phyloP scores from a whole-genome alignment of 2,113 vertebrate species.

The Tyto alba region DNA sequence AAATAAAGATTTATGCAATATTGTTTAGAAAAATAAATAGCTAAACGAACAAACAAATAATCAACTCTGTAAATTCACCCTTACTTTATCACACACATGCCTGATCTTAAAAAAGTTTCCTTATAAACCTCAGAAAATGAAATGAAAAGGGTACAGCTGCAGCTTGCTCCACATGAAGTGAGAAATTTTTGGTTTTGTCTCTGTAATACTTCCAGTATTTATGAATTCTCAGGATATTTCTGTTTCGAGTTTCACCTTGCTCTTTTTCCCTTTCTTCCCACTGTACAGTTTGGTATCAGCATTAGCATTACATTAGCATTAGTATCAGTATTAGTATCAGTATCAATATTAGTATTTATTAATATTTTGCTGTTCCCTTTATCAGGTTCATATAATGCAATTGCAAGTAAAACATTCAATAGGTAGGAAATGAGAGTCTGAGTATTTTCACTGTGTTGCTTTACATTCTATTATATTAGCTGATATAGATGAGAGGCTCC shows the following conservation, averaged over 20 bases:
- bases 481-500: background rate
- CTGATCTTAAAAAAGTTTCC: background rate
- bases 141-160: background rate
- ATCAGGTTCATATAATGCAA: background rate
- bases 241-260: background rate
- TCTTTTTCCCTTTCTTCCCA: background rate
- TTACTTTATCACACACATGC: background rate
- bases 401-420: background rate
- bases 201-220: background rate
- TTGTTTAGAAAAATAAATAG: background rate
- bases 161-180: background rate
- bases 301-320: no score
- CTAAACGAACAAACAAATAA: background rate
- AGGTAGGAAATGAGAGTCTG: background rate
- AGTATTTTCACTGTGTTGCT: background rate
- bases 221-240: background rate
- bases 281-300: background rate
- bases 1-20: background rate
- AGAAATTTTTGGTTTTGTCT: background rate
- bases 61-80: background rate
- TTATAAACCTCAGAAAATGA: background rate
- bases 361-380: background rate
- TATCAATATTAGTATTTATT: background rate
- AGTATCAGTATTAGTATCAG: background rate
- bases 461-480: background rate